Conservation (phyloP, 2,888 invertebrate species). For the Leucozona laternaria region DNA sequence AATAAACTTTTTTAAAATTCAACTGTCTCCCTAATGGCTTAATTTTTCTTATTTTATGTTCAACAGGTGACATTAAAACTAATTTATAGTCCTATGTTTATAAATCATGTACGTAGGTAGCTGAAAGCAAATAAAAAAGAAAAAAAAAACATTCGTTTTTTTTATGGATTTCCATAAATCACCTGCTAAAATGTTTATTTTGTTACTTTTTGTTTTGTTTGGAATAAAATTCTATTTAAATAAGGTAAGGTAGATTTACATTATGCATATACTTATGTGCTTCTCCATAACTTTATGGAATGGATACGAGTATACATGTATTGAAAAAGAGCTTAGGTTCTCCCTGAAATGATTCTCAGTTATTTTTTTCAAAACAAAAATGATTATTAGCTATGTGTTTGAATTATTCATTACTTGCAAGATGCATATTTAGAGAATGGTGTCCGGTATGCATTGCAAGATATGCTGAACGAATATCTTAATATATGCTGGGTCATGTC, state of each 20-base stretch:
- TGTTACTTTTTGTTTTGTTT: constrained; percentile 5
- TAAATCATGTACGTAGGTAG: constrained; percentile 58
- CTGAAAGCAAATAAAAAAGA: constrained; percentile 15
- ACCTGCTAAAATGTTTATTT: constrained; percentile 33
- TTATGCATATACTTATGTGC: neutral
- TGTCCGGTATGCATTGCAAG: no score
- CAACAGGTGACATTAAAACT: constrained; percentile 66
- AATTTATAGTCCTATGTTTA: constrained; percentile 55
- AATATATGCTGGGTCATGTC: no score
- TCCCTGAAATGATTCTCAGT: neutral
- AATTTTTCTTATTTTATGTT: constrained; percentile 58
- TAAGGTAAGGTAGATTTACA: neutral
- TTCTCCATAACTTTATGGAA: no score
- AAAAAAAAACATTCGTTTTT: constrained; percentile 1
- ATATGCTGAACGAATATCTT: no score
- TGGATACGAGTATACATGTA: no score
- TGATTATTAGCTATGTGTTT: neutral
- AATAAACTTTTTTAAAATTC: neutral
- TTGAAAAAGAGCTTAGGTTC: neutral
- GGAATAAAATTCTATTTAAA: neutral
- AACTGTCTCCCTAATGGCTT: constrained; percentile 19
- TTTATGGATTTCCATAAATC: constrained; percentile 64
- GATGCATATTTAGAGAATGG: no score
- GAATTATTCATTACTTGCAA: neutral
- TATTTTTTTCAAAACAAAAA: neutral